Evolutionary conservation across 2,888 invertebrate genomes (phyloP).

Genomic region (Luffia ferchaultella): DNA sequence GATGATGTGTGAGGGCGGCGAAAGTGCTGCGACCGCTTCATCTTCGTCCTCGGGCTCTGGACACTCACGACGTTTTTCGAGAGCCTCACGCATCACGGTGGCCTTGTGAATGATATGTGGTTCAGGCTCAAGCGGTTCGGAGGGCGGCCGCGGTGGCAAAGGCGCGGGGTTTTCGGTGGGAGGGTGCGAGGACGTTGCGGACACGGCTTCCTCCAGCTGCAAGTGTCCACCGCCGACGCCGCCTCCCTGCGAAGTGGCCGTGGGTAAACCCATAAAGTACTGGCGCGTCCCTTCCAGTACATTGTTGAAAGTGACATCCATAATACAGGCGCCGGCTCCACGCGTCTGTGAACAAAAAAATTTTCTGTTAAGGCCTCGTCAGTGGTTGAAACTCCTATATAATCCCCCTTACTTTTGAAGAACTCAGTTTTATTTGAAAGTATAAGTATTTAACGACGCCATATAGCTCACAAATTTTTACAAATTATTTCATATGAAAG

Average conservation of each 20-base stretch:
- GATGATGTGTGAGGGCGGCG: conserved; percentile 58
- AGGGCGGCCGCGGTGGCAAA: conserved; percentile 53
- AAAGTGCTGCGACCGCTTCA: conserved; percentile 41
- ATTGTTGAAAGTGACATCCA: conserved; percentile 82
- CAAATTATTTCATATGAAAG: too few species aligned
- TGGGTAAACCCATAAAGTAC: conserved; percentile 82
- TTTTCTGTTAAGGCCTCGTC: neutral
- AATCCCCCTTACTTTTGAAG: too few species aligned
- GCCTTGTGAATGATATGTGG: conserved; percentile 63
- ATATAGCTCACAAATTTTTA: too few species aligned
- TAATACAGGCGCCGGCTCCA: conserved; percentile 57
- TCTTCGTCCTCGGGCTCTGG: conserved; percentile 54
- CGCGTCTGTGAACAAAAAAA: conserved; percentile 30
- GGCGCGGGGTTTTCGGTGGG: conserved; percentile 29
- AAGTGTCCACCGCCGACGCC: conserved; percentile 35
- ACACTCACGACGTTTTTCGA: conserved; percentile 50
- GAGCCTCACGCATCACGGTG: conserved; percentile 61
- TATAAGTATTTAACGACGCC: too few species aligned
- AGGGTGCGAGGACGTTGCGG: conserved; percentile 50
- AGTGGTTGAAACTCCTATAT: neutral
- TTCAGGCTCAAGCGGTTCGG: conserved; percentile 58
- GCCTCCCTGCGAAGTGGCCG: conserved; percentile 57
- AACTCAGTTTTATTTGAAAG: too few species aligned
- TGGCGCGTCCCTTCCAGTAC: conserved; percentile 85
- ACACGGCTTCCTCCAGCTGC: conserved; percentile 33